Evolutionary conservation across 2,888 invertebrate genomes (phyloP).

Genomic region (Acleris literana): DNA sequence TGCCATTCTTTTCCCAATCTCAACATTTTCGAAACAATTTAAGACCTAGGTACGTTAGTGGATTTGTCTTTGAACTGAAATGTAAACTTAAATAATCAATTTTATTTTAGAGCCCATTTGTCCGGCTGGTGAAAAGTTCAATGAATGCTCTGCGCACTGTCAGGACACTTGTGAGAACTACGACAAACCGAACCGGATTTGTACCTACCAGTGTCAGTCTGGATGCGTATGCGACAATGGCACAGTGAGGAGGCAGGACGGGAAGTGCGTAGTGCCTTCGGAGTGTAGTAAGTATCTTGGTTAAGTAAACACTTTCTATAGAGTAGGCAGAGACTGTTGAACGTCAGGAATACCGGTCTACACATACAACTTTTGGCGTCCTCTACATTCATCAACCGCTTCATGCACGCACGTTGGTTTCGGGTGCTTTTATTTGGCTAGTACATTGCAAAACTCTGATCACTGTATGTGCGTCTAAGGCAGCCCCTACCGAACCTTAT

Average conservation of each 20-base stretch:
- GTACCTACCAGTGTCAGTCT: conserved; percentile 31
- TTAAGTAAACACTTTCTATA: too few relatives aligned
- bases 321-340: too few relatives aligned
- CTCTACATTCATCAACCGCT: too few relatives aligned
- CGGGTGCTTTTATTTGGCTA: too few relatives aligned
- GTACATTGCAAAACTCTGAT: too few relatives aligned
- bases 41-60: neutral
- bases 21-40: neutral
- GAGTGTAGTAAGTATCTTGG: conserved; percentile 22
- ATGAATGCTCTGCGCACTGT: conserved; percentile 35
- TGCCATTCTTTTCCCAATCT: too few relatives aligned
- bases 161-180: conserved; percentile 36
- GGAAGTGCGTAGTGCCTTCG: conserved; percentile 23
- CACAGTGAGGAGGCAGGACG: conserved; percentile 32
- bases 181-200: conserved; percentile 22
- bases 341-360: too few relatives aligned
- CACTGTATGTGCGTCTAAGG: too few relatives aligned
- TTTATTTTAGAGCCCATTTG: conserved; percentile 29
- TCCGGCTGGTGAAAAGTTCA: conserved; percentile 25
- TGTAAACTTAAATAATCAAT: neutral
- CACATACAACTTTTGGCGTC: too few relatives aligned
- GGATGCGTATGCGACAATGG: conserved; percentile 38
- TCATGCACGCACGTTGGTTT: too few relatives aligned
- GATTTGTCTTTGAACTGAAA: too few relatives aligned
- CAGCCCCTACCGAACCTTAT: too few relatives aligned